These are phyloP conservation scores for Hipposideros larvatus DNA, from an alignment of 2,797 vertebrate genomes.

Conservation along the genomic window DNA sequence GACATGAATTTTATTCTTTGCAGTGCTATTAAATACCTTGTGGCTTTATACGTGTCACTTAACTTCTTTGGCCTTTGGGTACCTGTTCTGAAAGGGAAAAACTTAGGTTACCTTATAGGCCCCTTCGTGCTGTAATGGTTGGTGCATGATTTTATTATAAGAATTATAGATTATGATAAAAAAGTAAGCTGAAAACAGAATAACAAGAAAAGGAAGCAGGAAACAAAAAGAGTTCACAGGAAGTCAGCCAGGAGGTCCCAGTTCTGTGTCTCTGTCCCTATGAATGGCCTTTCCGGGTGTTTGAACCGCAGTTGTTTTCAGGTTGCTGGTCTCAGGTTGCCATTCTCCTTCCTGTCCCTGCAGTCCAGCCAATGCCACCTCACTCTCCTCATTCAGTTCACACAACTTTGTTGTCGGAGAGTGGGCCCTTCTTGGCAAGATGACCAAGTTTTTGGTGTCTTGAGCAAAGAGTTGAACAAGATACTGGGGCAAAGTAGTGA, in stretches of 20 bases:
- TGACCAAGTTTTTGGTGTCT: too few relatives aligned
- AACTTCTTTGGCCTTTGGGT: conserved; percentile 1
- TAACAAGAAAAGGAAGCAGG: not conserved
- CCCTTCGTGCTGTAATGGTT: not conserved
- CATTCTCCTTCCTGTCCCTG: accelerated
- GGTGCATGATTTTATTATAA: not conserved
- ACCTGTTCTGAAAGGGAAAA: not conserved
- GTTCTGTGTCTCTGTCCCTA: not conserved
- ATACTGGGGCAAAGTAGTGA: too few relatives aligned
- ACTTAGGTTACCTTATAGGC: not conserved
- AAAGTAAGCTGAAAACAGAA: not conserved
- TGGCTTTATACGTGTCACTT: not conserved
- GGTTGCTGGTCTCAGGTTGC: not conserved
- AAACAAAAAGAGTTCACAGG: not conserved
- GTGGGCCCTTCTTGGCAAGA: too few relatives aligned
- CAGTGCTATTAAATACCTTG: not conserved
- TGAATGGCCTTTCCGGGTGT: not conserved
- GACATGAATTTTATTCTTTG: not conserved
- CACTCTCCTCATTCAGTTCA: not conserved
- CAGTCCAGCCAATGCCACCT: not conserved
- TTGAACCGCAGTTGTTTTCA: not conserved
- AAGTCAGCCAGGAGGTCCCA: not conserved
- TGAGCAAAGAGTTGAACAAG: too few relatives aligned
- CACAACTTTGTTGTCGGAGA: not conserved
- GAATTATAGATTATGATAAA: not conserved